Conservation (phyloP, 2,113 vertebrate species). For the Sinocyclocheilus anophthalmus region DNA sequence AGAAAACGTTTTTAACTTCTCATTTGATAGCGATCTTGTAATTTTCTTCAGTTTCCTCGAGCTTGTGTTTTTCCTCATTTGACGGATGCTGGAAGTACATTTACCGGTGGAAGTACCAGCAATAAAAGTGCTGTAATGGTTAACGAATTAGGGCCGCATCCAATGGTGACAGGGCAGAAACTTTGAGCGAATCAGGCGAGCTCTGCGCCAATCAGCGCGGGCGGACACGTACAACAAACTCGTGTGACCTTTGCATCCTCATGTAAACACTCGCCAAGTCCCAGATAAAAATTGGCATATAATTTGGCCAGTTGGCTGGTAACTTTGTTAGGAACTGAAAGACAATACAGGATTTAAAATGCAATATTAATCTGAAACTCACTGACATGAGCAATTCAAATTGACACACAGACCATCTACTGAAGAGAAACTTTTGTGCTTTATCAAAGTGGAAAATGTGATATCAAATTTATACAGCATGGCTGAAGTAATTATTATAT, state of each 20-base stretch:
- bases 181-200: constrained; percentile 73
- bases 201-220: constrained; percentile 60
- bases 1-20: background rate
- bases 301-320: background rate
- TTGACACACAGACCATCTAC: background rate
- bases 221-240: constrained; percentile 64
- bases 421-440: background rate
- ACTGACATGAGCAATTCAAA: background rate
- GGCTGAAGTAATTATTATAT: background rate
- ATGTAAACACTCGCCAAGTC: constrained; percentile 54
- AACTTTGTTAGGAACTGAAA: background rate
- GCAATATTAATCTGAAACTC: background rate
- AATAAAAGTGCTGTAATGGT: constrained; percentile 18
- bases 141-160: constrained; percentile 39
- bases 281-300: background rate
- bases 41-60: background rate
- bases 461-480: background rate
- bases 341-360: background rate
- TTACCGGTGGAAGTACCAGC: background rate
- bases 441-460: background rate
- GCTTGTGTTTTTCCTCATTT: background rate
- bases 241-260: constrained; percentile 68
- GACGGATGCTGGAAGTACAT: background rate
- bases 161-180: constrained; percentile 67
- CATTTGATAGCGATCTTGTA: background rate